These are phyloP conservation scores for Latrodectus elegans DNA, from an alignment of 2,888 invertebrate species.

Conservation along the genomic window DNA sequence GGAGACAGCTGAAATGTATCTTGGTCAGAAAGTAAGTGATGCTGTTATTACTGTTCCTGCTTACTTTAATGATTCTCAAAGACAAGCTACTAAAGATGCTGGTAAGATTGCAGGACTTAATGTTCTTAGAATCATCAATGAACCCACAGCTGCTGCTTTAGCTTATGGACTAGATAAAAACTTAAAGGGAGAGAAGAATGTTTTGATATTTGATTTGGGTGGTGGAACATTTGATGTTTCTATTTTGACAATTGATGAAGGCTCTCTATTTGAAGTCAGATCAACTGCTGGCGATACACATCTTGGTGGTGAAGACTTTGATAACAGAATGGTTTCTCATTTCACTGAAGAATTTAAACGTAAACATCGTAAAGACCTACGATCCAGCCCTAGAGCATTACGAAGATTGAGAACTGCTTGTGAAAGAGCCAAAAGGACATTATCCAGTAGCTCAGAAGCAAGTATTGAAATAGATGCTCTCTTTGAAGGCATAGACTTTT, in stretches of 20 bases:
- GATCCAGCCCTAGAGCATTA: constrained; percentile 69
- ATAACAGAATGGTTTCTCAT: constrained; percentile 79
- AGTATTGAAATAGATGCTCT: constrained; percentile 71
- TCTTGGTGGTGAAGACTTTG: constrained; percentile 83
- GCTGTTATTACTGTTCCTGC: constrained; percentile 87
- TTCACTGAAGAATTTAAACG: constrained; percentile 85
- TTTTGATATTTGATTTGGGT: constrained; percentile 79
- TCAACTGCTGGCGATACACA: constrained; percentile 89
- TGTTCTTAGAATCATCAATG: constrained; percentile 84
- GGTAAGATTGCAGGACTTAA: constrained; percentile 88
- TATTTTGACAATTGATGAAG: constrained; percentile 77
- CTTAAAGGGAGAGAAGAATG: constrained; percentile 77
- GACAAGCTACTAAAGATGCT: constrained; percentile 90
- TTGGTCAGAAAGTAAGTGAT: constrained; percentile 81
- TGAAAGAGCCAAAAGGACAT: constrained; percentile 85
- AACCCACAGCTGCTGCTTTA: constrained; percentile 74
- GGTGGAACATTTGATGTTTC: constrained; percentile 77
- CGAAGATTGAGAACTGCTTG: constrained; percentile 81
- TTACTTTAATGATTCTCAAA: constrained; percentile 82
- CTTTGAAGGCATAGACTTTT: constrained; percentile 72
- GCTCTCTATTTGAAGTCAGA: constrained; percentile 83
- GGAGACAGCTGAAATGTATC: constrained; percentile 84
- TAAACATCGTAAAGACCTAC: constrained; percentile 79
- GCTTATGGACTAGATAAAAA: constrained; percentile 75
- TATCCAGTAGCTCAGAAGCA: constrained; percentile 85